Conservation (phyloP, 2,113 vertebrate genomes). For the Pycnonotus jocosus region DNA sequence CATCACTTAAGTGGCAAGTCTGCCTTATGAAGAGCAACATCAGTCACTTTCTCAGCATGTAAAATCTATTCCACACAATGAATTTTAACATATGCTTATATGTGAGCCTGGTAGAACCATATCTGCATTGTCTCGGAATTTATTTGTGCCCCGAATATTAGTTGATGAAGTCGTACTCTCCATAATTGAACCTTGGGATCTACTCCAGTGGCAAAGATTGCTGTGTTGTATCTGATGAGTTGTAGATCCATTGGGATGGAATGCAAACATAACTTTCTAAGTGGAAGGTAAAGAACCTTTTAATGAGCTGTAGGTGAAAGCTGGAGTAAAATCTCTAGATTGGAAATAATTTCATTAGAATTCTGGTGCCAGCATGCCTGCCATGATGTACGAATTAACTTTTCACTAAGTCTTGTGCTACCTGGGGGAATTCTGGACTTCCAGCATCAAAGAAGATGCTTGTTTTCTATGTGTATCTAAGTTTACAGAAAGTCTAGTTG, state of each 20-base stretch:
- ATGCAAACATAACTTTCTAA: slow-evolving; percentile 11
- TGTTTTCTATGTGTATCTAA: neutral
- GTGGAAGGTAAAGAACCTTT: slow-evolving; percentile 1
- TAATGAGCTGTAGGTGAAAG: slow-evolving; percentile 37
- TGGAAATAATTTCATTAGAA: slow-evolving; percentile 19
- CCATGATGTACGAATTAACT: slow-evolving; percentile 5
- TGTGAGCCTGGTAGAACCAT: neutral
- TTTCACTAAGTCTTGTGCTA: neutral
- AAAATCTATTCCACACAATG: neutral
- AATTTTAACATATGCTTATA: neutral
- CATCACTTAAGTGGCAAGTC: neutral
- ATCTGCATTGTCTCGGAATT: neutral
- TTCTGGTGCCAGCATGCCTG: slow-evolving; percentile 18
- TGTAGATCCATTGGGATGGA: neutral
- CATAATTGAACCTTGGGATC: neutral
- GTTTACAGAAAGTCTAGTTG: neutral
- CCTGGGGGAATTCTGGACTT: slow-evolving; percentile 2
- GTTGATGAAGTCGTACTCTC: neutral
- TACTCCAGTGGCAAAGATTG: neutral
- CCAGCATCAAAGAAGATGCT: neutral
- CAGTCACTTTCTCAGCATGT: neutral
- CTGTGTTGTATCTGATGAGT: neutral
- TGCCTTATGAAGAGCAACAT: neutral
- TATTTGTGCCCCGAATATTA: neutral
- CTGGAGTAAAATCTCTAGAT: neutral